Base-by-base conservation (phyloP, 2,888 invertebrate genomes). In the Phengaris alcon region DNA sequence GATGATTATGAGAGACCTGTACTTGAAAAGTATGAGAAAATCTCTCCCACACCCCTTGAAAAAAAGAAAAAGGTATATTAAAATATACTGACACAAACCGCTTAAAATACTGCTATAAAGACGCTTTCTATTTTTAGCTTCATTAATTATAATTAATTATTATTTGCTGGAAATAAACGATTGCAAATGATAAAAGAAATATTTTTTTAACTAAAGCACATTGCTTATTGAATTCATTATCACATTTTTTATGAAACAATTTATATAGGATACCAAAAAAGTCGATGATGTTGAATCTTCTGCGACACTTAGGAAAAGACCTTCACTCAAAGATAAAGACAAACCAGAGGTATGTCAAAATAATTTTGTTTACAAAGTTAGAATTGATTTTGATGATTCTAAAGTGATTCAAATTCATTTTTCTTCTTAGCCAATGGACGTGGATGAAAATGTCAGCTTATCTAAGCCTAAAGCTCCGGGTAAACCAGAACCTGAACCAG, bases 1-100 rank as follows among this genome's bases (percentile, higher is more conserved):
- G 95, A 96, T 75, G 97, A 97, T 90, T 97, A 97, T 86, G 97
- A 97, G 82, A 94, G 96, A 80, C 95, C 96, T 0, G 95, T 95
- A 75, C 93, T 96, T 77, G 96, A 96, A 85, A 95, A 95, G 90
- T 96, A 95, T 83, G 95, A 96, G 85, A 95, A 94, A 87, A 87
- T 93, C 72, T 86, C 93, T 81, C 93, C 94, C 55, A 94, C 94
- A 82, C 93, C 93, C 52, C 81, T 83, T 77, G 91, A 91, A 84
- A 93, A 91, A 90, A 93, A 90, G 88, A 92, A 92, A 82, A 93
- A 93, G 93, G 93, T 93, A 93, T 84, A 79, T 13, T 10, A 54
- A 72, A 54, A 52, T 72, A 72, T 72, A 72, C 52, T 72, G 72
- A 72, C 54, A 72, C 35, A 64, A 64, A 64, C 48, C 6, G 72